These are phyloP conservation scores for Sylvia atricapilla DNA, from an alignment of 2,113 vertebrate species.

Conservation along the genomic window DNA sequence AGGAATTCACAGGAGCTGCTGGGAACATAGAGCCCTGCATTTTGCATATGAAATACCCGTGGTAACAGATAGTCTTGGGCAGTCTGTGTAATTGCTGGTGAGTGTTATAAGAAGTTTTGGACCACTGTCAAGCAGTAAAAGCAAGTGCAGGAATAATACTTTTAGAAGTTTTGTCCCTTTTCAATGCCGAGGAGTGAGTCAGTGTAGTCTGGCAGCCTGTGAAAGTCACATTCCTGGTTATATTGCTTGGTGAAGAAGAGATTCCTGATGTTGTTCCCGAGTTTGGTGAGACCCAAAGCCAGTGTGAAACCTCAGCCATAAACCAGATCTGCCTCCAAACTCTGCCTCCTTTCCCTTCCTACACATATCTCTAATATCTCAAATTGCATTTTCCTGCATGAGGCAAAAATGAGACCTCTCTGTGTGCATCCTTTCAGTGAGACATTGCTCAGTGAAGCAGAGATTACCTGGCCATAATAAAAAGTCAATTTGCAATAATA, in stretches of 20 bases:
- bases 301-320: background rate
- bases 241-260: background rate
- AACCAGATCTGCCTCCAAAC: background rate
- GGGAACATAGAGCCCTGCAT: background rate
- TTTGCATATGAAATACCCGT: background rate
- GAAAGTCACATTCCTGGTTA: conserved; percentile 16
- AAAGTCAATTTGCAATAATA: background rate
- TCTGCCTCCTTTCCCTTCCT: background rate
- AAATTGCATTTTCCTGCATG: background rate
- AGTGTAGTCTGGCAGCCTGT: background rate
- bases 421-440: background rate
- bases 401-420: background rate
- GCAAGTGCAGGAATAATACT: background rate
- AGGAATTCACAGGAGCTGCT: conserved; percentile 1
- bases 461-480: background rate
- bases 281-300: background rate
- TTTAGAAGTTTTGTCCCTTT: background rate
- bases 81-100: background rate
- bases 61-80: background rate
- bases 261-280: background rate
- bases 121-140: background rate
- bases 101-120: background rate
- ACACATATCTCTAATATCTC: background rate
- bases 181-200: background rate
- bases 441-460: background rate